phyloP scores from a whole-genome alignment of 2,113 vertebrate genomes.

The Dipodomys stephensi region DNA sequence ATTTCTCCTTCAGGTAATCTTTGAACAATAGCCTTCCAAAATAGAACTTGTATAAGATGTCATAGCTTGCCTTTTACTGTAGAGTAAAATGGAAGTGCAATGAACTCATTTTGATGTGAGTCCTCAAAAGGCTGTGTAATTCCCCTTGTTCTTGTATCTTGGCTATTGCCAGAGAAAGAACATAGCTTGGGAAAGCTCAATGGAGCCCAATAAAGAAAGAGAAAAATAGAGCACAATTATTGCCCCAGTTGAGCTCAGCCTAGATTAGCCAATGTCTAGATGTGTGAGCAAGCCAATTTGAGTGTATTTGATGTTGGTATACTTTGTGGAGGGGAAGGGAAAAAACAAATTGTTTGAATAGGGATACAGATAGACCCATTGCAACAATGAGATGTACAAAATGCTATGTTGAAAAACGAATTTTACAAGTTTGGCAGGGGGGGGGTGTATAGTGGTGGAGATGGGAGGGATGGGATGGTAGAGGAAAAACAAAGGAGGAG shows the following conservation, averaged over 20 bases:
- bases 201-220: not conserved
- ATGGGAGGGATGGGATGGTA: too few relatives aligned
- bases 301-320: too few relatives aligned
- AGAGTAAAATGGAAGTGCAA: not conserved
- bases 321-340: too few relatives aligned
- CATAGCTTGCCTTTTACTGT: not conserved
- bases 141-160: not conserved
- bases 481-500: too few relatives aligned
- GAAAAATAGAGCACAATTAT: not conserved
- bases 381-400: too few relatives aligned
- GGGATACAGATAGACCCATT: too few relatives aligned
- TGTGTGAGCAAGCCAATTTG: not conserved
- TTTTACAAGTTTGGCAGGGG: too few relatives aligned
- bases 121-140: not conserved
- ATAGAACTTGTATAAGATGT: not conserved
- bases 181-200: not conserved
- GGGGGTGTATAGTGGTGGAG: too few relatives aligned
- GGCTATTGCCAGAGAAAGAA: not conserved
- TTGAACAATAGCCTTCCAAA: not conserved
- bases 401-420: too few relatives aligned
- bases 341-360: too few relatives aligned
- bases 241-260: not conserved
- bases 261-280: not conserved
- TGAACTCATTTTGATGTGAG: not conserved
- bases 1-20: not conserved